A percentile compares a stretch with the other conserved stretches of the same genome.
phyloP scores from a whole-genome alignment of 1,140 invertebrate genomes.

The Lasaia peninsularis region DNA sequence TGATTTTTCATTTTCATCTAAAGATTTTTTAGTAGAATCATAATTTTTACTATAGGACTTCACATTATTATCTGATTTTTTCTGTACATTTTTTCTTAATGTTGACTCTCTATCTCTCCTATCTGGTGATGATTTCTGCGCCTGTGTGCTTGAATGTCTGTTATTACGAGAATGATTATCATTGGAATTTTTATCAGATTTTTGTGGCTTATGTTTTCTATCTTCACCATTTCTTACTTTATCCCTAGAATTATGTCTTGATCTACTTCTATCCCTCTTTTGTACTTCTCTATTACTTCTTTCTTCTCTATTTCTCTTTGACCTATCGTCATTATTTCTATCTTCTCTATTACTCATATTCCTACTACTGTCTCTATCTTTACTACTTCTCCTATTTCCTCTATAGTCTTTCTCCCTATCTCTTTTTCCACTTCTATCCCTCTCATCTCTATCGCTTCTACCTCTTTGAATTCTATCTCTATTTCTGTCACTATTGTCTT shows the following conservation, averaged over 20 bases:
- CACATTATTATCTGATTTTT: constrained; percentile 7
- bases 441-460: constrained; percentile 11
- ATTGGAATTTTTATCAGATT: constrained; percentile 13
- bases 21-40: constrained; percentile 12
- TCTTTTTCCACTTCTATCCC: constrained; percentile 21
- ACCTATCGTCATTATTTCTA: constrained; percentile 24
- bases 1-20: constrained; percentile 18
- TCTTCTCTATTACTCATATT: constrained; percentile 23
- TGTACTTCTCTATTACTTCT: constrained; percentile 9
- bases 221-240: constrained; percentile 18
- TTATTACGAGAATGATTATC: constrained; percentile 3
- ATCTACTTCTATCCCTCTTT: constrained; percentile 24
- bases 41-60: constrained; percentile 14
- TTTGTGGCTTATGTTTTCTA: constrained; percentile 11
- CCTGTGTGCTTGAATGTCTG: constrained; percentile 5
- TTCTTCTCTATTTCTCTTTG: constrained; percentile 20
- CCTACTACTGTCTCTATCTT: constrained; percentile 22
- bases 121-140: constrained; percentile 7
- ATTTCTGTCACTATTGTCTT: constrained; percentile 8
- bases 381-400: constrained; percentile 23
- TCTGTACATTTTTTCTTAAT: constrained; percentile 5
- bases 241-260: constrained; percentile 17
- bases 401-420: constrained; percentile 24
- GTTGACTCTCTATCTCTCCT: constrained; percentile 17
- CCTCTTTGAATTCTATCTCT: constrained; percentile 13